Percentiles rank a stretch among this genome's conserved stretches.
Evolutionary conservation across 2,113 vertebrate genomes (phyloP).

Genomic region (Orycteropus afer): DNA sequence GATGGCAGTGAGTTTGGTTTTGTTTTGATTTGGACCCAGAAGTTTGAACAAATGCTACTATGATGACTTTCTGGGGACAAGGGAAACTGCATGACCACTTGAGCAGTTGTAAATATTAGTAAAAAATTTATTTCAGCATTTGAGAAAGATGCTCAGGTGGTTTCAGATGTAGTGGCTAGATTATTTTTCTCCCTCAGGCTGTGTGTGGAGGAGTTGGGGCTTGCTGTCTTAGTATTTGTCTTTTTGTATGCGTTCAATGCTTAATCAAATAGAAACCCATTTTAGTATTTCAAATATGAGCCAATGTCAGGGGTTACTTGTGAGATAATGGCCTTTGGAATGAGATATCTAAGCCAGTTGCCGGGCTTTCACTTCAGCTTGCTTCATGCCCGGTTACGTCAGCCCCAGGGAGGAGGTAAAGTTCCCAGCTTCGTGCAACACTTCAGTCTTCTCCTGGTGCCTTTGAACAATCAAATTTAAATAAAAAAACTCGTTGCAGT

Average conservation of each 20-base stretch:
- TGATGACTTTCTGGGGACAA: constrained; percentile 43
- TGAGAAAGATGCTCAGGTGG: background rate
- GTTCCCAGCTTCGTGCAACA: background rate
- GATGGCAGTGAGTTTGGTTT: too few relatives aligned
- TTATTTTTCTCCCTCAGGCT: background rate
- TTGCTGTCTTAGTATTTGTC: background rate
- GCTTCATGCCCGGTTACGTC: background rate
- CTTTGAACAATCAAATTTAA: background rate
- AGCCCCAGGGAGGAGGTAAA: background rate
- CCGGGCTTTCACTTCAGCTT: background rate
- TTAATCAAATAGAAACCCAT: background rate
- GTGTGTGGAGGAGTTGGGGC: background rate
- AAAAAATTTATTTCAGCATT: constrained; percentile 57
- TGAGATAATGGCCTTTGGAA: background rate
- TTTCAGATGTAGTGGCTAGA: background rate
- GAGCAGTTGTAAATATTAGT: constrained; percentile 50
- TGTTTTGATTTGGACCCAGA: constrained; percentile 54
- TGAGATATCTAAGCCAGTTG: background rate
- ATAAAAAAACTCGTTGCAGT: background rate
- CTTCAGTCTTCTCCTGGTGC: background rate
- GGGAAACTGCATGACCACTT: background rate
- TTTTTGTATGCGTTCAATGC: background rate
- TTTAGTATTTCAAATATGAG: background rate
- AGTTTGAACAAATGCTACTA: constrained; percentile 46
- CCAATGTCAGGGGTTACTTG: background rate